A percentile compares a stretch with the other conserved stretches of the same genome.
phyloP scores from a whole-genome alignment of 2,113 vertebrate genomes.

The Fregetta grallaria region DNA sequence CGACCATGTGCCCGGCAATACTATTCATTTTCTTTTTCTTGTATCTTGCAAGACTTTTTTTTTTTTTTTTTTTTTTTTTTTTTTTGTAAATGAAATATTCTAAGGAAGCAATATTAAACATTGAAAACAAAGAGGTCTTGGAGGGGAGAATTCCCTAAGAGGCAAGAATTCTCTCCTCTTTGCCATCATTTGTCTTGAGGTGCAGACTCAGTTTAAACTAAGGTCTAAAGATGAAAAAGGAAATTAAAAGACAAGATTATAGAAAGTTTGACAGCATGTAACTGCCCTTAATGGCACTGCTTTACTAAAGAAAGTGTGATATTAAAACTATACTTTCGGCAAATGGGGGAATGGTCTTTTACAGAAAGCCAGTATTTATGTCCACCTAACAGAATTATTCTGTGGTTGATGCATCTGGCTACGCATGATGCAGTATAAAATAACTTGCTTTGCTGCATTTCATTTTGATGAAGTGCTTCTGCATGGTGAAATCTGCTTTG shows the following conservation, averaged over 20 bases:
- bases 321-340: fast-evolving
- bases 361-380: neutral
- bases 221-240: neutral
- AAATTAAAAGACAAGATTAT: neutral
- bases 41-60: neutral
- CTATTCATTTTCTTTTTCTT: neutral
- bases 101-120: neutral
- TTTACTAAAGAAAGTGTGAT: neutral
- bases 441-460: neutral
- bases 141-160: neutral
- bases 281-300: neutral
- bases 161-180: neutral
- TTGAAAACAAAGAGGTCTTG: fast-evolving
- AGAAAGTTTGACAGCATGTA: neutral
- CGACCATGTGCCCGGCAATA: neutral
- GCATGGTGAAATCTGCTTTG: constrained; percentile 41
- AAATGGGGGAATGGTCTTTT: neutral
- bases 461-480: neutral
- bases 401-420: neutral
- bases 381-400: neutral
- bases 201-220: neutral
- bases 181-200: neutral
- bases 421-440: neutral
- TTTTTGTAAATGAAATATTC: neutral
- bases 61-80: too few relatives aligned